Evolutionary conservation across 2,797 vertebrate genomes (phyloP).

Genomic region (Thamnophis elegans): DNA sequence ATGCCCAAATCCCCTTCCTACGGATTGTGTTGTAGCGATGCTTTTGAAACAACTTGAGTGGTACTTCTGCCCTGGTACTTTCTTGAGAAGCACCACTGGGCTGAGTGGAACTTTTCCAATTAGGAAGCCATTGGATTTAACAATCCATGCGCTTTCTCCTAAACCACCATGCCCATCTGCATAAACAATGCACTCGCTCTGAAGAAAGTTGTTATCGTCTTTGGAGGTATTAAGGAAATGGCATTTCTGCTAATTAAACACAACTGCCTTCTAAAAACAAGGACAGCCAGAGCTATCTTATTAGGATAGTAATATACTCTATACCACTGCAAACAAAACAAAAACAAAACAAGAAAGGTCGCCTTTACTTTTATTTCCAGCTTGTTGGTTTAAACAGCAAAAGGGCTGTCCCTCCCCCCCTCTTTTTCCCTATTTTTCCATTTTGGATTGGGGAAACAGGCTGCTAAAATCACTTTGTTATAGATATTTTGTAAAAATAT

Average conservation of each 20-base stretch:
- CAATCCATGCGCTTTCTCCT: not conserved
- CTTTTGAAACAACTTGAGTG: not conserved
- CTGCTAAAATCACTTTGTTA: not conserved
- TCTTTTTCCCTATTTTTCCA: too few species aligned
- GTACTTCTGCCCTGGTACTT: not conserved
- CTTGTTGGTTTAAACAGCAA: not conserved
- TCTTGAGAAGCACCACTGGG: not conserved
- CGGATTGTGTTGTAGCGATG: too few species aligned
- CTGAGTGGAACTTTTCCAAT: not conserved
- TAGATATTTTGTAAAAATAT: not conserved
- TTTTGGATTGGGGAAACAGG: not conserved
- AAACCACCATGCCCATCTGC: not conserved
- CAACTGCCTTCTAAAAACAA: not conserved
- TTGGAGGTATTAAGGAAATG: not conserved
- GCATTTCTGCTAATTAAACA: not conserved
- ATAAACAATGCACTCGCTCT: not conserved
- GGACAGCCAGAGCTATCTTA: not conserved
- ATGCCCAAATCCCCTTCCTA: not conserved
- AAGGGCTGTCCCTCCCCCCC: accelerated
- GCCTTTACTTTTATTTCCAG: not conserved
- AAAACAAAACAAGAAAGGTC: not conserved
- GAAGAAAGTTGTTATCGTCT: not conserved
- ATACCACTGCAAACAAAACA: not conserved
- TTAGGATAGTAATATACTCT: not conserved
- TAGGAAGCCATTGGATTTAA: not conserved